phyloP scores from a whole-genome alignment of 2,113 vertebrate genomes.

The Cranoglanis bouderius region DNA sequence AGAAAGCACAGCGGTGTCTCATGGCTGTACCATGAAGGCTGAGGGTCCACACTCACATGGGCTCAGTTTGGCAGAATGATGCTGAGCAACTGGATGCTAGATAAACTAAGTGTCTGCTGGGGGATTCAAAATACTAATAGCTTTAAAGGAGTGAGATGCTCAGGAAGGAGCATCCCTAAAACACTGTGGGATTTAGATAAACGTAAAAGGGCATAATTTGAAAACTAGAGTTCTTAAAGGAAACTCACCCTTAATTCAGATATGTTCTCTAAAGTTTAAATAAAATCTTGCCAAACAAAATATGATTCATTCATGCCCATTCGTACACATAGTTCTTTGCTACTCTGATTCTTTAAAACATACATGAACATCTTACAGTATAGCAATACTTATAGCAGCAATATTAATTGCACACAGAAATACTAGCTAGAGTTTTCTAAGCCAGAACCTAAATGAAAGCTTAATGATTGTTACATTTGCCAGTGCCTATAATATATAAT shows the following conservation, averaged over 20 bases:
- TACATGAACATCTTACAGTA: not conserved
- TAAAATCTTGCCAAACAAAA: not conserved
- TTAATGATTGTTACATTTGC: constrained; percentile 21
- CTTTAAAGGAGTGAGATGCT: not conserved
- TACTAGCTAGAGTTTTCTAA: not conserved
- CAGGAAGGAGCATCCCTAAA: not conserved
- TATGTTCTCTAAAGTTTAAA: not conserved
- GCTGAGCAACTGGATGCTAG: constrained; percentile 76
- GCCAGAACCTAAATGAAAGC: not conserved
- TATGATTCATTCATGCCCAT: not conserved
- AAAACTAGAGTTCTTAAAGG: not conserved
- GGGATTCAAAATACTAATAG: not conserved
- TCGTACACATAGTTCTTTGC: not conserved
- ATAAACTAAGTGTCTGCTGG: constrained; percentile 60
- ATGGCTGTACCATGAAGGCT: constrained; percentile 70
- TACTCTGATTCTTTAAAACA: not conserved
- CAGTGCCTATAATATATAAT: constrained; percentile 15
- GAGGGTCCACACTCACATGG: constrained; percentile 65
- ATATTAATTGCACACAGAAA: constrained; percentile 6
- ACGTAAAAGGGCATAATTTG: not conserved
- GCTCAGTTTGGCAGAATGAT: constrained; percentile 66
- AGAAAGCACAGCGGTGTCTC: constrained; percentile 75
- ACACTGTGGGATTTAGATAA: not conserved
- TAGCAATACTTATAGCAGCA: constrained; percentile 16
- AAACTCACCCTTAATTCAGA: not conserved